Evolutionary conservation across 2,797 vertebrate species (phyloP), one percentile per base, ranked within the genome.

Genomic region (Crenuchus spilurus): DNA sequence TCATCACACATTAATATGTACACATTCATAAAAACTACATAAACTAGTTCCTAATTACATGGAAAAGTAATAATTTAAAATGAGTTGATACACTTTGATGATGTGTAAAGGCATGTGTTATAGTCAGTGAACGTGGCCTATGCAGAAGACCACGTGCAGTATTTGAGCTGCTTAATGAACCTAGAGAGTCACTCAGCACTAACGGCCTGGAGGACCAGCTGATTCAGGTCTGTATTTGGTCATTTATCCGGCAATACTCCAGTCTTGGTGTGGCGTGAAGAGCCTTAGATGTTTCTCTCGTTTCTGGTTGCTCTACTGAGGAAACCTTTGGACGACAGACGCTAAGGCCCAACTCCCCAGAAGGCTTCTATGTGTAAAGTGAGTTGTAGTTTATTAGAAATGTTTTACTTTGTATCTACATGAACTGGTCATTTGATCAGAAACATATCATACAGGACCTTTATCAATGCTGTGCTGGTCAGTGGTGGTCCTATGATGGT

Each of bases 11-110:
- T n/a, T 33, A 33, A 75, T 72, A 76, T 73, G 46, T 78, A 81
- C 76, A 76, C 31, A 42, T 28, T 22, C 22, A 70, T 74, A 70
- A 76, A 81, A 78, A 70, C 67, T 70, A 13, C n/a, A 33, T 48
- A 60, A n/a, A n/a, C n/a, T 46, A 51, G 18, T 41, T 77, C 49
- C 28, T 41, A 61, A 60, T 51, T 8, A 44, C 0, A 20, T 24
- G 9, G 18, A 49, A 51, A 70, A 31, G 16, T 20, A 44, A 30
- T 74, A 41, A 69, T 58, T 75, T 69, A 72, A 81, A 78, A 70
- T 9, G 0, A 42, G n/a, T 37, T 54, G 0, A 20, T 55, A 41
- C 64, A 22, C 41, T 18, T 8, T 14, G 63, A 79, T 20, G 22
- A 9, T 39, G 8, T 35, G 65, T 42, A 9, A 37, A 44, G n/a